These are phyloP conservation scores for Hyalella azteca DNA, from an alignment of 2,888 invertebrate species.

Conservation along the genomic window DNA sequence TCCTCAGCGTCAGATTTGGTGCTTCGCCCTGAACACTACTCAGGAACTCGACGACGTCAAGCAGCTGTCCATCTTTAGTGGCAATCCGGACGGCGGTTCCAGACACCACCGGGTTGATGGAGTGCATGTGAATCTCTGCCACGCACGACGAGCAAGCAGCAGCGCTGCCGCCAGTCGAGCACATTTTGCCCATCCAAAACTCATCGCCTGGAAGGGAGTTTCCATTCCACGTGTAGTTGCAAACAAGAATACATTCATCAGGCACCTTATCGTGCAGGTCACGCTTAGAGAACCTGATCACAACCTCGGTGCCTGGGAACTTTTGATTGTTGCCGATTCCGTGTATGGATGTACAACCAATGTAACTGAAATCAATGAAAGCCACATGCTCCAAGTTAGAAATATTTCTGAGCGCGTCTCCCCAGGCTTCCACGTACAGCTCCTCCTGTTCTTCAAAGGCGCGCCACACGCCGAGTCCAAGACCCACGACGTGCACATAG, in stretches of 20 bases:
- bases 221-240: slow-evolving; percentile 76
- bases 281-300: slow-evolving; percentile 67
- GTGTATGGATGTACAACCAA: slow-evolving; percentile 66
- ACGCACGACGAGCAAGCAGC: slow-evolving; percentile 71
- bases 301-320: slow-evolving; percentile 65
- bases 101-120: slow-evolving; percentile 67
- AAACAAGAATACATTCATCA: slow-evolving; percentile 68
- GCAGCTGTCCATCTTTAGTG: not conserved
- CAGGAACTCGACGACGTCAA: not conserved
- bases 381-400: slow-evolving; percentile 67
- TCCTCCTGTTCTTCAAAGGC: slow-evolving; percentile 70
- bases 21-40: not conserved
- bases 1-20: not conserved
- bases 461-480: slow-evolving; percentile 73
- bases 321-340: slow-evolving; percentile 65
- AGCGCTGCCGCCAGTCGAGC: slow-evolving; percentile 70
- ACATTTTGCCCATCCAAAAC: slow-evolving; percentile 71
- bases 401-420: slow-evolving; percentile 67
- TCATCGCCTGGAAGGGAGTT: slow-evolving; percentile 78
- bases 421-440: slow-evolving; percentile 71
- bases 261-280: slow-evolving; percentile 68
- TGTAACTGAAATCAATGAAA: slow-evolving; percentile 74
- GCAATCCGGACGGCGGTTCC: slow-evolving; percentile 68
- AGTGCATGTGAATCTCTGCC: slow-evolving; percentile 70
- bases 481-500: slow-evolving; percentile 72